Evolutionary conservation across 2,113 vertebrate genomes (phyloP).

Genomic region (Todiramphus chloris): DNA sequence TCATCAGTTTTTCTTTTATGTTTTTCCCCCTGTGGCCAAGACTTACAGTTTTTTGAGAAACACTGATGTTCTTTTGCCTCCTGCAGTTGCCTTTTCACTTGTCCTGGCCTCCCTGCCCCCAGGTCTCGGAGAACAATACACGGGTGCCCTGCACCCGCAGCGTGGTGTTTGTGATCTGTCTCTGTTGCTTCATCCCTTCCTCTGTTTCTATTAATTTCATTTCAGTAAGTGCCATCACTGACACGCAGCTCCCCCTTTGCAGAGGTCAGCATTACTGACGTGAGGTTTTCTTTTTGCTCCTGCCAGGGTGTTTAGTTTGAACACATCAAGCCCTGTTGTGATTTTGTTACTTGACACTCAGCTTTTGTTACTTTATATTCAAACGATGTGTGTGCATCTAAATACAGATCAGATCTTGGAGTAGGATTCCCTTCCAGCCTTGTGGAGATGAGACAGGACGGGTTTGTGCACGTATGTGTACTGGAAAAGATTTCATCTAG

Average conservation of each 20-base stretch:
- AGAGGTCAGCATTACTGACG: neutral
- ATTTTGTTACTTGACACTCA: neutral
- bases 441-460: neutral
- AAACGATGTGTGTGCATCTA: neutral
- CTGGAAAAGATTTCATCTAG: neutral
- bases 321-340: neutral
- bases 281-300: neutral
- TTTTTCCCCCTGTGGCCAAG: neutral
- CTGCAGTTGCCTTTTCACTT: neutral
- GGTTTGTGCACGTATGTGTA: neutral
- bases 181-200: neutral
- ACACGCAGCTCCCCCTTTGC: accelerated
- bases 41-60: neutral
- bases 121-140: neutral
- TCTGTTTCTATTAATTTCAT: neutral
- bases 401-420: neutral
- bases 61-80: neutral
- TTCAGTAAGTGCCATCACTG: neutral
- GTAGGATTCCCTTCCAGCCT: neutral
- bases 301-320: neutral
- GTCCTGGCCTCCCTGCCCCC: neutral
- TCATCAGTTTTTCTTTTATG: neutral
- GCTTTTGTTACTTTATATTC: neutral
- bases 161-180: neutral
- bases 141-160: neutral